Base-by-base conservation (phyloP, 1,140 invertebrate species). In the Bombus impatiens region DNA sequence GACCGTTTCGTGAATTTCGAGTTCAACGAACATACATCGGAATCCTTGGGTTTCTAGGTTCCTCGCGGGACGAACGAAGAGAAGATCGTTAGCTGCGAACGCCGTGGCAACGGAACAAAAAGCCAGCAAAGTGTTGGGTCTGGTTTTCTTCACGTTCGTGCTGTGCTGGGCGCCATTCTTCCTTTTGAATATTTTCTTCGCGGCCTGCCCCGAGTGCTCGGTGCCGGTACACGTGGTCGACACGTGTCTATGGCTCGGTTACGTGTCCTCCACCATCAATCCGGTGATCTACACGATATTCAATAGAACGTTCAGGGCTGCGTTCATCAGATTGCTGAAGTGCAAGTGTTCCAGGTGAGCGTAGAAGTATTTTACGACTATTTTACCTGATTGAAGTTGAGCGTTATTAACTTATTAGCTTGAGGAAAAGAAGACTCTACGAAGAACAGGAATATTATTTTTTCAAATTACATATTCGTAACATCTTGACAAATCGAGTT, bases 161-260 rank as follows among this genome's bases (percentile, higher is more conserved):
- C 95, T 98, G 9, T 98, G 98, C 92, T 99, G 98, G 98, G 96
- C 97, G 3, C 98, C 98, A 1, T 99, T 99, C 94, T 99, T 99
- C 94, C 95, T 98, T 42, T 95, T 98, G 67, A 98, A 99, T 94
- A 97, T 98, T 28, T 93, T 98, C 18, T 97, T 98, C 87, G 97
- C 97, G 12, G 96, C 97, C 2, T 98, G 97, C 92, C 97, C 97
- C 0, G 93, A 93, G 35, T 97, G 97, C 92, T 93, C 96, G 74
- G 97, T 98, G 32, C 97, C 97, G 47, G 96, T 96, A 28, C 96
- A 97, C 90, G 96, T 98, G 35, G 97, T 98, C 53, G 96, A 97
- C 88, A 97, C 97, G 40, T 97, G 97, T 82, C 95, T 98, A 1
- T 99, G 98, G 98, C 94, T 99, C 75, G 98, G 98, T 71, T 99